Evolutionary conservation across 2,113 vertebrate species (phyloP), one percentile per base, ranked within the genome.

Genomic region (Muntiacus reevesi): DNA sequence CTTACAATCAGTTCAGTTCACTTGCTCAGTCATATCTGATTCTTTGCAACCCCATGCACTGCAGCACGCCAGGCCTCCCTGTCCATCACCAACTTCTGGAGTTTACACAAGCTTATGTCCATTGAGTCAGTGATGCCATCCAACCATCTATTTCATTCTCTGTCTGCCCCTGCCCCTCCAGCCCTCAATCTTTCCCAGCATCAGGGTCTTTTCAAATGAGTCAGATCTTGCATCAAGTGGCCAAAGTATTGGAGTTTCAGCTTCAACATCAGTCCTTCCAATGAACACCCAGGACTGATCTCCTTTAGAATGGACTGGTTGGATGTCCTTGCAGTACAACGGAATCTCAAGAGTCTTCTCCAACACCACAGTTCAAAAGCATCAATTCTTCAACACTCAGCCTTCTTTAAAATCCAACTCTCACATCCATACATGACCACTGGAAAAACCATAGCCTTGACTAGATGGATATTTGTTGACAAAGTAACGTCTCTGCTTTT

Each of bases 351-450:
- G n/a, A 71, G 9, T 36, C 64, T 36, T 36, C n/a, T 36, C 33
- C 64, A 71, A 36, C 9, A 36, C n/a, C 17, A 36, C 33, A 36
- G 33, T 21, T 67, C n/a, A 67, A 67, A 67, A 36, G 64, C 33
- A 67, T 67, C 8, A 21, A 21, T 36, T 67, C 17, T n/a, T 67
- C 0, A 0, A 7, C 0, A 0, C 33, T n/a, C 64, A 67, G 64
- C 16, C 5, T 67, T 36, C 33, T 67, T 67, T 3, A 19, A 0
- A n/a, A 4, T 64, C 33, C 17, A 67, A 67, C 33, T 67, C 33
- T 67, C 64, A 67, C 16, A n/a, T 64, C 62, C 16, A n/a, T 64
- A 17, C 62, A 67, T 67, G 16, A 67, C 33, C 4, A 4, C 33
- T 67, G 62, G 15, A n/a, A 67, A 67, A n/a, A n/a, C 33, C 16